Percentiles rank a stretch among this genome's conserved stretches.
phyloP scores from a whole-genome alignment of 2,113 vertebrate species.

The Bubo blakistoni region DNA sequence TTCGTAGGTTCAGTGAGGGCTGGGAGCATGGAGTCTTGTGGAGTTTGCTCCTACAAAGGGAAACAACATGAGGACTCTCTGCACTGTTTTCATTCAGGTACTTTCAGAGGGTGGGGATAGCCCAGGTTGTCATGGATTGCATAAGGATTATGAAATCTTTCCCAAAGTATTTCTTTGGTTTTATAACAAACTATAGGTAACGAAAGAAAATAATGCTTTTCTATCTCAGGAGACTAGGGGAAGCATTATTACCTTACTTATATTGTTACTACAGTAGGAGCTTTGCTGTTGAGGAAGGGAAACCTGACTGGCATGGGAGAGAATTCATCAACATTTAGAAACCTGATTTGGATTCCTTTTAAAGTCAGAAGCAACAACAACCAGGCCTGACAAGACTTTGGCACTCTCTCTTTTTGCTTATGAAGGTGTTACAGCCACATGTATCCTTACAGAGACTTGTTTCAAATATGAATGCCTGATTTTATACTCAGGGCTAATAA shows the following conservation, averaged over 20 bases:
- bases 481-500: background rate
- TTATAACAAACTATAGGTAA: background rate
- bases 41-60: background rate
- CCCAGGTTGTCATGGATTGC: background rate
- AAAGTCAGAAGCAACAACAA: background rate
- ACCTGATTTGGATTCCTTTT: background rate
- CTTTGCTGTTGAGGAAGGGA: background rate
- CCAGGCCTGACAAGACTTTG: background rate
- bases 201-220: background rate
- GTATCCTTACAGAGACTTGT: background rate
- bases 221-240: background rate
- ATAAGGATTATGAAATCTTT: background rate
- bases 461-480: background rate
- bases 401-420: background rate
- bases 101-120: background rate
- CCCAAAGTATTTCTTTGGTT: background rate
- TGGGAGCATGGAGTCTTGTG: background rate
- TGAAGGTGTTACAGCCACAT: background rate
- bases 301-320: background rate
- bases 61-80: background rate
- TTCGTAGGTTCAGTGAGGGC: background rate
- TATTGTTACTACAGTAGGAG: background rate
- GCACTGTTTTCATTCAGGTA: background rate
- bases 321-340: background rate
- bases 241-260: background rate